Evolutionary conservation across 2,888 invertebrate genomes (phyloP).

Genomic region (Caenorhabditis virilis): DNA sequence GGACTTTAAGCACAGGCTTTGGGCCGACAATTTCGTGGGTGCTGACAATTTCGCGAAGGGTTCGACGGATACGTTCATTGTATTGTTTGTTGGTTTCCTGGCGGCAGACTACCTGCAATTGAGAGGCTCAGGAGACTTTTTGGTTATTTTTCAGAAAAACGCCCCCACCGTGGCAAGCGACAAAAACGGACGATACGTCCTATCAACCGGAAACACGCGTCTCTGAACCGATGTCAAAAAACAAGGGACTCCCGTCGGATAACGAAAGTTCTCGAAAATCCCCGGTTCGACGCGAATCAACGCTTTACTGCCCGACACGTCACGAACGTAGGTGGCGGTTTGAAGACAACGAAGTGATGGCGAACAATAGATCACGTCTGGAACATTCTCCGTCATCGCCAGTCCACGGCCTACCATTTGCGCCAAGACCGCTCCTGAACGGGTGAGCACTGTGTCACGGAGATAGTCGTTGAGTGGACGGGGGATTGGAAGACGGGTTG

Average conservation of each 20-base stretch:
- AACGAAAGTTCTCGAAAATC: constrained; percentile 54
- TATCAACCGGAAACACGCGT: constrained; percentile 37
- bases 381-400: constrained; percentile 28
- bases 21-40: constrained; percentile 5
- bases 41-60: constrained; percentile 33
- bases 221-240: constrained; percentile 36
- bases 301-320: constrained; percentile 23
- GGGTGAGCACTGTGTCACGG: constrained; percentile 53
- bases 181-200: constrained; percentile 26
- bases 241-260: constrained; percentile 36
- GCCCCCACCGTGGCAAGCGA: constrained; percentile 12
- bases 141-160: background rate
- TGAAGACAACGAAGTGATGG: constrained; percentile 61
- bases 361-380: constrained; percentile 58
- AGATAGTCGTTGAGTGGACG: constrained; percentile 44
- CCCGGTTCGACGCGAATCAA: constrained; percentile 54
- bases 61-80: constrained; percentile 40
- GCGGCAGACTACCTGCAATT: constrained; percentile 8
- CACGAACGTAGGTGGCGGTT: constrained; percentile 48
- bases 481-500: constrained; percentile 39
- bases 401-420: constrained; percentile 53
- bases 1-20: constrained; percentile 21
- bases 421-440: constrained; percentile 49
- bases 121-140: background rate
- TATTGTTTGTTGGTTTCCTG: constrained; percentile 44